phyloP scores from a whole-genome alignment of 2,797 vertebrate genomes.

The Dicrostonyx torquatus region DNA sequence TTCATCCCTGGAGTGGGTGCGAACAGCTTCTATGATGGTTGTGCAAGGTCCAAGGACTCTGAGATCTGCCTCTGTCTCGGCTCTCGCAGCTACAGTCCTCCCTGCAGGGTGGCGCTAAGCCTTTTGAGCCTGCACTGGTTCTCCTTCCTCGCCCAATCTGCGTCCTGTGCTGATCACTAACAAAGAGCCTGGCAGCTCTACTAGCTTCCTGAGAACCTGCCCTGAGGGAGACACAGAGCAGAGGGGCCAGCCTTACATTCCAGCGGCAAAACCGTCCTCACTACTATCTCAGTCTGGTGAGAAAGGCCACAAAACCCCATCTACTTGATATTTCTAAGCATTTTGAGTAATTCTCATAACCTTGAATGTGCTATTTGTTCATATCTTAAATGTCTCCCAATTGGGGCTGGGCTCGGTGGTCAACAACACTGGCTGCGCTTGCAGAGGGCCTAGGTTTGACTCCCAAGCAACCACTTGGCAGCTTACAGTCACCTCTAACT shows the following conservation, averaged over 20 bases:
- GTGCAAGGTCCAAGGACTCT: background rate
- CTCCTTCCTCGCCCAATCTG: background rate
- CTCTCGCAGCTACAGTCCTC: background rate
- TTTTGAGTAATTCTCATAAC: background rate
- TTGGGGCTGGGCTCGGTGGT: background rate
- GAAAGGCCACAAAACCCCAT: background rate
- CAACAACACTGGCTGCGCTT: background rate
- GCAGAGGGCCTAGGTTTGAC: background rate
- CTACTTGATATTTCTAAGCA: background rate
- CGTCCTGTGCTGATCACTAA: constrained; percentile 13
- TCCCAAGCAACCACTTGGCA: background rate
- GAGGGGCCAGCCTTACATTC: background rate
- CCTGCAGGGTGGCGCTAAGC: background rate
- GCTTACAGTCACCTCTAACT: background rate
- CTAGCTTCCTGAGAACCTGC: background rate
- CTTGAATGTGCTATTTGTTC: background rate
- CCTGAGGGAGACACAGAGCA: background rate
- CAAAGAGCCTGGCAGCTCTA: background rate
- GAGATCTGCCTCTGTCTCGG: background rate
- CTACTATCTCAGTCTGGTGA: background rate
- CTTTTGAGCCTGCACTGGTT: background rate
- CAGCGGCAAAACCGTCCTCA: background rate
- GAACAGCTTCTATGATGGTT: background rate
- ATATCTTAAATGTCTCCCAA: background rate
- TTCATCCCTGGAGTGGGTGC: background rate